phyloP scores from a whole-genome alignment of 2,888 invertebrate species.

The Cyrtodaria siliqua region DNA sequence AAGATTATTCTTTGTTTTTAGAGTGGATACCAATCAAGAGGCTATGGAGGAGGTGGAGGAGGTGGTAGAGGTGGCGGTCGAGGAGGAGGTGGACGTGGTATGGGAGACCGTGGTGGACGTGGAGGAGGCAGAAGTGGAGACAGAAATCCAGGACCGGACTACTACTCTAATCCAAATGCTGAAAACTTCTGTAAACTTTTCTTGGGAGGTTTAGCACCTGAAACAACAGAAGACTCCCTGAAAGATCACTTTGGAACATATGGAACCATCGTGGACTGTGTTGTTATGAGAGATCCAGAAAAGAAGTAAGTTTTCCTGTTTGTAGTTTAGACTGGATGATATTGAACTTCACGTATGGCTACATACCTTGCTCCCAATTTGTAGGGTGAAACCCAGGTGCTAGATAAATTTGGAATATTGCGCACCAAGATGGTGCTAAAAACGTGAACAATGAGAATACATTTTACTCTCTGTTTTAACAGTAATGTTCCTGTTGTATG shows the following conservation, averaged over 20 bases:
- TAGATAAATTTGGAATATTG: too few species aligned
- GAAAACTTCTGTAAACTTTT: constrained; percentile 93
- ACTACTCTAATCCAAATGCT: constrained; percentile 66
- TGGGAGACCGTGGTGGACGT: constrained; percentile 21
- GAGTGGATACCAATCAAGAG: too few species aligned
- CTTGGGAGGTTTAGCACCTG: constrained; percentile 97
- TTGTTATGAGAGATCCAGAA: constrained; percentile 76
- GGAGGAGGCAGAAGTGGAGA: constrained; percentile 36
- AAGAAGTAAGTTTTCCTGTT: constrained; percentile 87
- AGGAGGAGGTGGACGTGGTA: constrained; percentile 44
- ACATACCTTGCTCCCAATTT: too few species aligned
- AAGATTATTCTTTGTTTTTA: too few species aligned
- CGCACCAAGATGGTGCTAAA: too few species aligned
- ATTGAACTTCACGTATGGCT: too few species aligned
- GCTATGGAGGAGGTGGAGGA: constrained; percentile 56
- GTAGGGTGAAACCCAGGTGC: too few species aligned
- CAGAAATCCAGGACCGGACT: constrained; percentile 40
- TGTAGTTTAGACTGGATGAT: too few species aligned
- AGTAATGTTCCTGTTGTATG: too few species aligned
- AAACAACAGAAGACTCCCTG: constrained; percentile 96
- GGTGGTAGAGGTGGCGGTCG: constrained; percentile 61
- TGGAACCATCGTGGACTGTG: constrained; percentile 90
- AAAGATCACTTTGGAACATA: constrained; percentile 98
- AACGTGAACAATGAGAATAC: too few species aligned
- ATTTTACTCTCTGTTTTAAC: too few species aligned